Evolutionary conservation across 23 tunicate species (phyloP).

Genomic region (Oikopleura albicans): DNA sequence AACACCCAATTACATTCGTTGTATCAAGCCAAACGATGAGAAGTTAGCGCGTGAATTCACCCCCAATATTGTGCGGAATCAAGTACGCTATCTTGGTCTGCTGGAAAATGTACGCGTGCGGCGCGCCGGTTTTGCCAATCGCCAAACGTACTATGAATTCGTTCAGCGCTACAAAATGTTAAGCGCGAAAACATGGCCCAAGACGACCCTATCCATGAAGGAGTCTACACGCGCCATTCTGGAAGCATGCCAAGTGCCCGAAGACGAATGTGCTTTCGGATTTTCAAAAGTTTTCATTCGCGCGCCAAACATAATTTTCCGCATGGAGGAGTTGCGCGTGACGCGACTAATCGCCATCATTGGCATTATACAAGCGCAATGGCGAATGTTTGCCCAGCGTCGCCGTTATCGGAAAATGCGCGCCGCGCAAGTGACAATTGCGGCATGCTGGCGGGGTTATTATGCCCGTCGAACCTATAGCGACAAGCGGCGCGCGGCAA

Average conservation of each 20-base stretch:
- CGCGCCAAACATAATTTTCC: slow-evolving; percentile 44
- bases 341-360: background rate
- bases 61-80: slow-evolving; percentile 58
- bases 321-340: background rate
- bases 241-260: slow-evolving; percentile 19
- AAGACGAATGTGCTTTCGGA: slow-evolving; percentile 46
- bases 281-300: slow-evolving; percentile 61
- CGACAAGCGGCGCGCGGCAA: background rate
- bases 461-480: background rate
- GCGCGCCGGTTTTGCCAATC: slow-evolving; percentile 71
- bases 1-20: slow-evolving; percentile 91
- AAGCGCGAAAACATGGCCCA: slow-evolving; percentile 60
- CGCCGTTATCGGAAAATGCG: background rate
- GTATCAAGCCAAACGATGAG: slow-evolving; percentile 88
- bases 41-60: slow-evolving; percentile 39
- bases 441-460: background rate
- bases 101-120: slow-evolving; percentile 79
- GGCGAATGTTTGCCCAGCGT: background rate
- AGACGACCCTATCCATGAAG: slow-evolving; percentile 30
- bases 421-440: background rate
- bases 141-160: slow-evolving; percentile 62
- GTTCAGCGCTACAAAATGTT: slow-evolving; percentile 83
- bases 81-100: slow-evolving; percentile 78
- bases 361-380: background rate
- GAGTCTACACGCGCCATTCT: slow-evolving; percentile 48